Evolutionary conservation across 2,888 invertebrate species (phyloP).

Genomic region (Caenorhabditis sulstoni): DNA sequence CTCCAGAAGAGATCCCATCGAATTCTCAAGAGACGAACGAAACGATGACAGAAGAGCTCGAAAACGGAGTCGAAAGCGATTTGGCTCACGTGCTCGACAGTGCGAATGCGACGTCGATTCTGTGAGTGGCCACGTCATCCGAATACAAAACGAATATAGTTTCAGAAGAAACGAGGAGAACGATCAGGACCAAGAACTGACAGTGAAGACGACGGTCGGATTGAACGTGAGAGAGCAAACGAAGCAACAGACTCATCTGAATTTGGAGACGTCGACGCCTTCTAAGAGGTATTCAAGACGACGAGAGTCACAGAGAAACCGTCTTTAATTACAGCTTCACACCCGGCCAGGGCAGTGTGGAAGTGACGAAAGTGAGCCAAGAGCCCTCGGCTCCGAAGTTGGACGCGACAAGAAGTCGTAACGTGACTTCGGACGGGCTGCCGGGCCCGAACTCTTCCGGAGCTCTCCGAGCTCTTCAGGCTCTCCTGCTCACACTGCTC

Average conservation of each 20-base stretch:
- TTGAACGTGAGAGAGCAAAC: conserved; percentile 45
- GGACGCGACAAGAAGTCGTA: neutral
- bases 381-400: conserved; percentile 4
- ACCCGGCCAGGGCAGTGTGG: conserved; percentile 42
- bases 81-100: conserved; percentile 18
- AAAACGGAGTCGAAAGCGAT: conserved; percentile 33
- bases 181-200: conserved; percentile 32
- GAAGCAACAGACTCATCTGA: neutral
- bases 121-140: conserved; percentile 19
- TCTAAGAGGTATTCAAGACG: conserved; percentile 23
- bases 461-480: neutral
- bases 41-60: conserved; percentile 16
- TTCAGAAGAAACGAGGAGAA: conserved; percentile 28
- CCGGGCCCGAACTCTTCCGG: conserved; percentile 12
- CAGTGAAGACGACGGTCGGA: conserved; percentile 51
- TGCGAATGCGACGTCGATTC: conserved; percentile 4
- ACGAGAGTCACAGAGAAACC: neutral
- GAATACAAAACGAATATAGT: too few relatives aligned
- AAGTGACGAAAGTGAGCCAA: conserved; percentile 43
- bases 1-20: conserved; percentile 17
- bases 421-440: conserved; percentile 27
- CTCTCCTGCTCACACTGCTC: neutral
- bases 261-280: conserved; percentile 3
- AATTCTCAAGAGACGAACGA: neutral
- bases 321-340: conserved; percentile 26